Percentiles rank a stretch among this genome's conserved stretches.
Evolutionary conservation across 2,113 vertebrate genomes (phyloP).

Genomic region (Australoheros scitulus): DNA sequence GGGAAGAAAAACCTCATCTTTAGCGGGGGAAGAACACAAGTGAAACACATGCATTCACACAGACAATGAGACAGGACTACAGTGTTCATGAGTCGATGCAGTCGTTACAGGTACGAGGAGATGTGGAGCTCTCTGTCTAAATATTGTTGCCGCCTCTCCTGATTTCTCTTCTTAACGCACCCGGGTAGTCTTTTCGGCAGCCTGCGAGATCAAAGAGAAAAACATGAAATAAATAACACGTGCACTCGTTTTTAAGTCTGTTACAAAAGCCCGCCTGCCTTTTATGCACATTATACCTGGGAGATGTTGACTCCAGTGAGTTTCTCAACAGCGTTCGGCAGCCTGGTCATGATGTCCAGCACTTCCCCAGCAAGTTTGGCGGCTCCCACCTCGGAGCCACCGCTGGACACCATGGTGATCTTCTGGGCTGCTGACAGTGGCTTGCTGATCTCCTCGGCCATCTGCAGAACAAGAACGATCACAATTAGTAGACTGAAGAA

Average conservation of each 20-base stretch:
- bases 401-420: slow-evolving; percentile 91
- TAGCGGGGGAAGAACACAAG: not conserved
- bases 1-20: not conserved
- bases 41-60: slow-evolving; percentile 51
- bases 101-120: slow-evolving; percentile 46
- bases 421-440: slow-evolving; percentile 83
- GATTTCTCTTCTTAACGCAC: slow-evolving; percentile 53
- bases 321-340: slow-evolving; percentile 84
- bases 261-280: not conserved
- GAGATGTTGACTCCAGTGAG: slow-evolving; percentile 88
- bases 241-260: not conserved
- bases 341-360: slow-evolving; percentile 86
- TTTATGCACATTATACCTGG: slow-evolving; percentile 70
- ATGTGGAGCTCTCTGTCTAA: slow-evolving; percentile 17
- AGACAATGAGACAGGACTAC: slow-evolving; percentile 9
- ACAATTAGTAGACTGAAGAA: not conserved
- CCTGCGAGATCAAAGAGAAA: slow-evolving; percentile 46
- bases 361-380: slow-evolving; percentile 90
- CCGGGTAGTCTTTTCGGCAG: slow-evolving; percentile 1
- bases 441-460: slow-evolving; percentile 90
- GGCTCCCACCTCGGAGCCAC: slow-evolving; percentile 83
- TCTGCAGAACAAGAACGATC: slow-evolving; percentile 65
- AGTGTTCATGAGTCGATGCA: not conserved
- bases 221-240: not conserved
- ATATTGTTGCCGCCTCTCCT: not conserved